Base-by-base conservation (phyloP, 2,113 vertebrate species). In the Dipodomys stephensi region DNA sequence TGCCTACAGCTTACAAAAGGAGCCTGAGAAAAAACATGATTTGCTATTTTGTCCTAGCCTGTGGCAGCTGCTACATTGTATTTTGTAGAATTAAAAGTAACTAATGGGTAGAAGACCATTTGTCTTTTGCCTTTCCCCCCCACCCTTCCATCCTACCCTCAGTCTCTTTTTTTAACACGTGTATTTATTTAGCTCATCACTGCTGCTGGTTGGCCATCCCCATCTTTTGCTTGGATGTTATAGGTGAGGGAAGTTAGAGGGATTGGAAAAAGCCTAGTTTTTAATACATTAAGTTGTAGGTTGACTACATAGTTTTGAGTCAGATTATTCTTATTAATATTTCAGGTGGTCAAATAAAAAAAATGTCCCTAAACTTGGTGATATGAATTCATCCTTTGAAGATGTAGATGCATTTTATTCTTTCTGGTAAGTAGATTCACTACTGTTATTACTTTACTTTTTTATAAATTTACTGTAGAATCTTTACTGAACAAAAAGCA, bases 391-490 rank as follows among this genome's bases (percentile, higher is more conserved):
- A 4, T 98, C 99, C 4, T 99, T 99, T 97, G 99, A 99, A 98
- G 99, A 99, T 19, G 99, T 99, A 88, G 99, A 99, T 97, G 98
- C 98, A 76, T 99, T 99, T 98, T 99, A 99, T 98, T 99, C 99
- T 15, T 99, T 99, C 97, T 99, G 99, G 99, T 99, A 95, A 98
- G 95, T 91, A 10, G 76, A 15, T 95, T 60, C 23, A 83, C 89
- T 69, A 0, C 93, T 91, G 53, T 57, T 57, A 18, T 57, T 57
- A 57, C 4, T 57, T 57, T 57, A 16, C 4, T 57, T 57, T 57
- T 57, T 57, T 18, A 57, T 18, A 57, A 57, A 57, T 57, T 57
- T 13, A 57, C 53, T 57, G 53, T 57, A 57, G 53, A 57, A 57
- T 57, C 53, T 57, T 9, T 32, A 86, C n/a, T 91, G 46, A 92